Percentiles rank a stretch among this genome's conserved stretches.
Conservation (phyloP, 2,888 invertebrate species). For the Leucoptera coffeella region DNA sequence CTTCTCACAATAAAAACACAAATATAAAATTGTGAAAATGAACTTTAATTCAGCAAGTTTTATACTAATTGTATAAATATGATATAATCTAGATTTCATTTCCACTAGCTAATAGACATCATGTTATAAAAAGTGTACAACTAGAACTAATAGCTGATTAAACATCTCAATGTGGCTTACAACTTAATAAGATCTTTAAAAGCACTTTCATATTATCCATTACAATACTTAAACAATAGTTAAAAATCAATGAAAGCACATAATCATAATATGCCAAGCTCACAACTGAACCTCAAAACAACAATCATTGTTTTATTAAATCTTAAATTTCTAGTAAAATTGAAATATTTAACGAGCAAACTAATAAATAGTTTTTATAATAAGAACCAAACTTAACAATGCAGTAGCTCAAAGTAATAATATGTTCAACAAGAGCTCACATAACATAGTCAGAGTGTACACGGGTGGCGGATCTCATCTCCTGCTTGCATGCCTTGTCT, state of each 20-base stretch:
- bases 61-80: conserved; percentile 55
- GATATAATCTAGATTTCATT: conserved; percentile 52
- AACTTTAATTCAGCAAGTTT: conserved; percentile 54
- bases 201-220: conserved; percentile 38
- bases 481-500: conserved; percentile 33
- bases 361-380: conserved; percentile 53
- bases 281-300: conserved; percentile 43
- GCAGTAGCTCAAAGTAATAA: conserved; percentile 50
- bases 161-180: conserved; percentile 51
- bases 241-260: conserved; percentile 46
- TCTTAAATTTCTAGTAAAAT: conserved; percentile 51
- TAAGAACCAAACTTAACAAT: conserved; percentile 52
- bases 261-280: conserved; percentile 13
- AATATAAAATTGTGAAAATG: conserved; percentile 48
- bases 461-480: conserved; percentile 19
- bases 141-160: conserved; percentile 53
- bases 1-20: conserved; percentile 15
- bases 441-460: conserved; percentile 26
- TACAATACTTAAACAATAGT: conserved; percentile 46
- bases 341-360: conserved; percentile 54
- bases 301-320: conserved; percentile 43
- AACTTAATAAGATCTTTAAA: conserved; percentile 50
- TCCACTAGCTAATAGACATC: conserved; percentile 52
- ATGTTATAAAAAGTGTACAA: conserved; percentile 55
- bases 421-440: conserved; percentile 44